Evolutionary conservation across 2,797 vertebrate species (phyloP).

Genomic region (Sebastes cheni): DNA sequence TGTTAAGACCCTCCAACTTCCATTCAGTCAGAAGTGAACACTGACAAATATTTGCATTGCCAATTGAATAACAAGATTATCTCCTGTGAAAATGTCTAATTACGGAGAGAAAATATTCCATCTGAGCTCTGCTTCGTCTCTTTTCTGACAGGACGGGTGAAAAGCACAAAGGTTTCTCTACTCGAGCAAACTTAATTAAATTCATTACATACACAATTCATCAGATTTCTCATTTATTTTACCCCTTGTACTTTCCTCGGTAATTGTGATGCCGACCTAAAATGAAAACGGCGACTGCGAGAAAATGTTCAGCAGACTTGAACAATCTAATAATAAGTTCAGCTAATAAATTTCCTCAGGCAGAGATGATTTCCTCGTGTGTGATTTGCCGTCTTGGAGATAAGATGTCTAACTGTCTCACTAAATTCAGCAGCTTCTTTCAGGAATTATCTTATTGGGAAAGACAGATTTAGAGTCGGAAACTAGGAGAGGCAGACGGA

Average conservation of each 20-base stretch:
- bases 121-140: background rate
- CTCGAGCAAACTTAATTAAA: constrained; percentile 24
- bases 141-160: constrained; percentile 3
- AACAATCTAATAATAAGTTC: constrained; percentile 12
- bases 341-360: background rate
- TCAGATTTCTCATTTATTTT: constrained; percentile 26
- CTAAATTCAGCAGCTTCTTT: background rate
- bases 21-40: constrained; percentile 14
- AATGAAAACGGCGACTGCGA: constrained; percentile 9
- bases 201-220: constrained; percentile 28
- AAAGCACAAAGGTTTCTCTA: background rate
- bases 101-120: constrained; percentile 23
- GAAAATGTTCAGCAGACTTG: background rate
- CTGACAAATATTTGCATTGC: constrained; percentile 27
- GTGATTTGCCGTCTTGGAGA: constrained; percentile 8
- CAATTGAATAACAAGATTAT: constrained; percentile 26
- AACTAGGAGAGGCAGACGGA: background rate
- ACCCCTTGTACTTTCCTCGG: background rate
- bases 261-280: constrained; percentile 8
- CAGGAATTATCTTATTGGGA: background rate
- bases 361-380: background rate
- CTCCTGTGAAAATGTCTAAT: constrained; percentile 30
- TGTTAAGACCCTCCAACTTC: constrained; percentile 6
- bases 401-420: constrained; percentile 1
- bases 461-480: background rate